phyloP scores from a whole-genome alignment of 2,113 vertebrate species.

The Campylomormyrus numenius region DNA sequence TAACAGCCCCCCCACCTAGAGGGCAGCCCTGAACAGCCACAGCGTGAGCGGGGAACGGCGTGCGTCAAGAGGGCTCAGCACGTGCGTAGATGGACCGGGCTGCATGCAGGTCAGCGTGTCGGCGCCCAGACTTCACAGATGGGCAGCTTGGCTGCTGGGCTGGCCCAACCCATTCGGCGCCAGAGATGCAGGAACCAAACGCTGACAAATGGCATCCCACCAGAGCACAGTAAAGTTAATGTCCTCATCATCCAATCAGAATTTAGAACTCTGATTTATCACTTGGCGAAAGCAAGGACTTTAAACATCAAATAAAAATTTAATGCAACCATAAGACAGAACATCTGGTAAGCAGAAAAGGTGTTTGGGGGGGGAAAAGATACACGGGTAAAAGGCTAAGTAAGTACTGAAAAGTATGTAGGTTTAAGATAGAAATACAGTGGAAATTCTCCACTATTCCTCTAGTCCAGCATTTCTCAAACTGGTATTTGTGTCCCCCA shows the following conservation, averaged over 20 bases:
- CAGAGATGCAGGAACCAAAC: neutral
- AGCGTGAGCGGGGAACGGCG: neutral
- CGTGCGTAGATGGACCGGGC: neutral
- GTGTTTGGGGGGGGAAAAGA: neutral
- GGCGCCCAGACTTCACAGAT: constrained; percentile 26
- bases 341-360: neutral
- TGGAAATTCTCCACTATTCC: neutral
- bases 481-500: neutral
- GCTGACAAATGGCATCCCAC: neutral
- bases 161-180: neutral
- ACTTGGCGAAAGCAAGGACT: neutral
- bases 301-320: neutral
- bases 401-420: neutral
- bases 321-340: neutral
- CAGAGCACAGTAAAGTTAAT: neutral
- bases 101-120: constrained; percentile 26
- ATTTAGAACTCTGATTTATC: neutral
- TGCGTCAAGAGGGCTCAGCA: neutral
- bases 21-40: neutral
- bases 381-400: neutral
- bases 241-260: neutral
- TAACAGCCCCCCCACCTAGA: neutral
- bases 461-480: neutral
- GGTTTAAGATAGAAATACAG: neutral
- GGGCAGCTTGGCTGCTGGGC: constrained; percentile 16